A percentile compares a stretch with the other conserved stretches of the same genome.
Conservation (phyloP, 1,140 invertebrate species). For the Orius insidiosus region DNA sequence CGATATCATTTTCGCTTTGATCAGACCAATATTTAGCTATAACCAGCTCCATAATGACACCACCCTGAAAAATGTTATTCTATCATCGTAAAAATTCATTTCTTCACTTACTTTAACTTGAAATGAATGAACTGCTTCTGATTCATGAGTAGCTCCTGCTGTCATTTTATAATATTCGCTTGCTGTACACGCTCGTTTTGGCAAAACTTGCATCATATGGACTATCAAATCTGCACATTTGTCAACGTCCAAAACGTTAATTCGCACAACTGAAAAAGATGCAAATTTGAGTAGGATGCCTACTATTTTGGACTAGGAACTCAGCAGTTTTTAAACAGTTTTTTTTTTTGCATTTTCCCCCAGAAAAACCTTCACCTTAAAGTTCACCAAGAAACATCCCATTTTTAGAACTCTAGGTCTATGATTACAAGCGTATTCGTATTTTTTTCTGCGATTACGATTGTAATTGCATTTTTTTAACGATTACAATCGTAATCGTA, state of each 20-base stretch:
- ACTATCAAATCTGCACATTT: slow-evolving; percentile 58
- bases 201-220: slow-evolving; percentile 66
- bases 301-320: no score
- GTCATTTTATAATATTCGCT: slow-evolving; percentile 71
- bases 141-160: slow-evolving; percentile 39
- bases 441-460: no score
- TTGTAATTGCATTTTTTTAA: no score
- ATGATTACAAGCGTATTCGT: no score
- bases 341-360: slow-evolving; percentile 6
- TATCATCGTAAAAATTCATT: background rate
- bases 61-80: slow-evolving; percentile 34
- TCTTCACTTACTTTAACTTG: slow-evolving; percentile 41
- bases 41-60: slow-evolving; percentile 65
- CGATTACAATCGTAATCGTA: no score
- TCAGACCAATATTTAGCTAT: slow-evolving; percentile 91
- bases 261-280: slow-evolving; percentile 30
- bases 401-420: background rate
- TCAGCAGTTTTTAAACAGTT: slow-evolving; percentile 3
- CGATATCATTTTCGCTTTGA: slow-evolving; percentile 52
- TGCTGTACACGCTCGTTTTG: slow-evolving; percentile 54
- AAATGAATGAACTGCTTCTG: slow-evolving; percentile 45
- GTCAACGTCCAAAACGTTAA: slow-evolving; percentile 38
- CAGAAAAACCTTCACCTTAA: no score
- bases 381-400: background rate
- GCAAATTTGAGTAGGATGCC: no score